Evolutionary conservation across 1,140 invertebrate species (phyloP).

Genomic region (Cotesia vestalis): DNA sequence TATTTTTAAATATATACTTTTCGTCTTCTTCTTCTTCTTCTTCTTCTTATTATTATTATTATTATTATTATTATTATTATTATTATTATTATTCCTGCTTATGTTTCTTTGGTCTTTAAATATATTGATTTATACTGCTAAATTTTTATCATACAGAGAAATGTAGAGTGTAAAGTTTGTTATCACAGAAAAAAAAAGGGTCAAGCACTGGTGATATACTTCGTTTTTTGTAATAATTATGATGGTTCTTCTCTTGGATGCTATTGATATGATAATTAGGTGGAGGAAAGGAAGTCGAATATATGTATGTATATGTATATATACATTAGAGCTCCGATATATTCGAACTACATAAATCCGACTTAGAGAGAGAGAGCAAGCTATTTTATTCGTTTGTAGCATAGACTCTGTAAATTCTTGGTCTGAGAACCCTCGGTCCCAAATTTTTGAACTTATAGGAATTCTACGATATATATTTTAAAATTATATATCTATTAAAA

Average conservation of each 20-base stretch:
- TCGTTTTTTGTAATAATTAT: constrained; percentile 39
- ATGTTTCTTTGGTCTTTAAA: too few species aligned
- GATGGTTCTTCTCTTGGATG: constrained; percentile 9
- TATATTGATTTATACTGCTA: too few species aligned
- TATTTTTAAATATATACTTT: background rate
- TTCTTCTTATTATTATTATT: background rate
- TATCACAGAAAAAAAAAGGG: constrained; percentile 35
- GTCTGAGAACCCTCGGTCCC: too few species aligned
- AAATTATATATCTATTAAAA: too few species aligned
- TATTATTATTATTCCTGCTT: background rate
- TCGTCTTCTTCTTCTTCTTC: background rate
- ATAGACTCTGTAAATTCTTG: too few species aligned
- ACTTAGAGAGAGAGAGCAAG: too few species aligned
- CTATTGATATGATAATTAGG: background rate
- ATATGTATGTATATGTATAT: background rate
- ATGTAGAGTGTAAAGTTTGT: background rate
- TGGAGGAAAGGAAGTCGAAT: background rate
- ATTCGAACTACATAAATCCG: too few species aligned
- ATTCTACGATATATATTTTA: too few species aligned
- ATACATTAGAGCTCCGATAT: background rate
- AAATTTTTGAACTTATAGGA: too few species aligned
- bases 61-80: background rate
- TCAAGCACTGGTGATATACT: constrained; percentile 28
- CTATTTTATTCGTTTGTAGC: too few species aligned
- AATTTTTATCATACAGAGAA: background rate